A percentile compares a stretch with the other conserved stretches of the same genome.
Conservation (phyloP, 2,113 vertebrate species). For the Gavia stellata region DNA sequence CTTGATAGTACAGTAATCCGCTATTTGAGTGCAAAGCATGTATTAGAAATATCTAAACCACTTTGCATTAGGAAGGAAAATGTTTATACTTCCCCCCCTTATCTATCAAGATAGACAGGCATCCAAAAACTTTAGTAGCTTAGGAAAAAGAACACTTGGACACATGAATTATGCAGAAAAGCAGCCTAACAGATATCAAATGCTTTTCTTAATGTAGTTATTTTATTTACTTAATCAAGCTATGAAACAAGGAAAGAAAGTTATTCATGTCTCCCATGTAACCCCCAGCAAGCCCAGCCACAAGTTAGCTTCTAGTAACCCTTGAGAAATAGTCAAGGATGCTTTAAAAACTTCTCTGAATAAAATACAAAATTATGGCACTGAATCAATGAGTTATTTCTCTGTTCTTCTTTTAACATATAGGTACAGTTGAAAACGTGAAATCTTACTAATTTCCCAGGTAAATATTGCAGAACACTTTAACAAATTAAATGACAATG, state of each 20-base stretch:
- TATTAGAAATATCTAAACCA: not conserved
- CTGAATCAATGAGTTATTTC: not conserved
- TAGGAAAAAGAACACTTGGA: not conserved
- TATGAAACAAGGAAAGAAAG: not conserved
- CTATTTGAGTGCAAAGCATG: not conserved
- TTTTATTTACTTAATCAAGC: not conserved
- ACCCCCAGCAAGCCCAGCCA: not conserved
- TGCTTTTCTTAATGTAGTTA: not conserved
- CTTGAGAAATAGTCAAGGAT: not conserved
- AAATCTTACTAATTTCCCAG: not conserved
- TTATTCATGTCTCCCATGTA: not conserved
- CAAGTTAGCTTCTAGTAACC: not conserved
- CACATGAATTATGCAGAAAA: not conserved
- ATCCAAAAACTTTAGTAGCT: not conserved
- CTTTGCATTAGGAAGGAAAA: not conserved
- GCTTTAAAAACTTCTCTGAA: not conserved
- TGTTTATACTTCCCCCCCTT: accelerated
- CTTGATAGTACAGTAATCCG: not conserved
- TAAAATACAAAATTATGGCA: not conserved
- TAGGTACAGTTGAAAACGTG: not conserved
- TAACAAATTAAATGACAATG: not conserved
- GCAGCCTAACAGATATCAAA: not conserved
- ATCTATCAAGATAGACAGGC: not conserved
- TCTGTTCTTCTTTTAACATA: not conserved
- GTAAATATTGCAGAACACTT: not conserved